Evolutionary conservation across 2,113 vertebrate species (phyloP), one percentile per base, ranked within the genome.

Genomic region (Meriones unguiculatus): DNA sequence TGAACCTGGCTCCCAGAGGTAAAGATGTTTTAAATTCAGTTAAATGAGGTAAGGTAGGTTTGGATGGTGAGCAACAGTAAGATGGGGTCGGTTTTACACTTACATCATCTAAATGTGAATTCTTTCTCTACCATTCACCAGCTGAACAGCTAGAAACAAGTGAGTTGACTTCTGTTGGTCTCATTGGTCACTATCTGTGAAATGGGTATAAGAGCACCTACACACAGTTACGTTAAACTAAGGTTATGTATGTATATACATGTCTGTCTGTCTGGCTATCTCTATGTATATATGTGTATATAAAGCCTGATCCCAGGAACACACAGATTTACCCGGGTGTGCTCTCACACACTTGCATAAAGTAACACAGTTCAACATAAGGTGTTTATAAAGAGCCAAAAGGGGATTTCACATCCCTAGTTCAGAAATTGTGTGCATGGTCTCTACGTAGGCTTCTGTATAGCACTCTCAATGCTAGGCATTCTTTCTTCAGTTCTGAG

Each of bases 171-270:
- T 75, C 22, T 38, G 0, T 62, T 80, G 18, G 35, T 91, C 35
- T 96, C 41, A 73, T 92, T 93, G 94, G 75, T 90, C 24, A 67
- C 80, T 64, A 41, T 62, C 41, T 97, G 69, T 94, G 65, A 88
- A 93, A 88, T 32, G 24, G 81, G 30, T 38, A 30, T 81, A 81
- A 78, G 2, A 73, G 35, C 38, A 86, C 35, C 73, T 52, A 82
- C 76, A 82, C 76, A 84, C 75, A 91, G 82, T 30, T 77, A 0
- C 69, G 24, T 90, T 81, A 50, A 17, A 50, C 82, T 89, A 84
- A 89, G 35, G 13, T 87, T 87, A 50, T 52, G 18, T 46, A 28
- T 24, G 4, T 35, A 65, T 46, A 32, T 57, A 87, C 20, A 3
- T 46, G 35, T 5, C 72, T 73, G 22, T 76, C 38, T 69, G 65